Evolutionary conservation across 1,140 invertebrate species (phyloP).

Genomic region (Aplysia californica): DNA sequence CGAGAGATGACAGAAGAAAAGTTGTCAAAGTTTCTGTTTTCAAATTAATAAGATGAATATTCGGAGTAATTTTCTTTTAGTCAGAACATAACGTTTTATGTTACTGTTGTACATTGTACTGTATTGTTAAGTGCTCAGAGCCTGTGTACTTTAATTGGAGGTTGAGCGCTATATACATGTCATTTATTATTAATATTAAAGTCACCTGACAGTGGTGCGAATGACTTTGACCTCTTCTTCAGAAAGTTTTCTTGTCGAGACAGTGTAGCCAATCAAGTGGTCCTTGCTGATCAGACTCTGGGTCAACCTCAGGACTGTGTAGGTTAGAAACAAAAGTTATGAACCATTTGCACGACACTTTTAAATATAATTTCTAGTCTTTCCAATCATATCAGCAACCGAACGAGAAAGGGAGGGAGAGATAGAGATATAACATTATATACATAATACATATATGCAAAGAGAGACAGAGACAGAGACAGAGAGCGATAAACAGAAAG

Average conservation of each 20-base stretch:
- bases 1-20: no score
- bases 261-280: not conserved
- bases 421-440: not conserved
- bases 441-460: not conserved
- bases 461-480: not conserved
- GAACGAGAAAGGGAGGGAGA: not conserved
- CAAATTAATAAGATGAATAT: no score
- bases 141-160: no score
- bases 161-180: no score
- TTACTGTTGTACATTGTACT: no score
- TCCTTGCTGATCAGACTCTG: constrained; percentile 3
- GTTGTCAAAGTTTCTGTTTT: no score
- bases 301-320: not conserved
- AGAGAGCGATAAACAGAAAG: not conserved
- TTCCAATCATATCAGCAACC: not conserved
- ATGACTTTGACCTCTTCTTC: constrained; percentile 20
- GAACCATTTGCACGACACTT: not conserved
- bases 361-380: not conserved
- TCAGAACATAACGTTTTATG: no score
- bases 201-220: constrained; percentile 12
- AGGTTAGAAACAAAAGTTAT: not conserved
- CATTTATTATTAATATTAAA: no score
- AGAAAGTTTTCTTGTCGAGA: not conserved
- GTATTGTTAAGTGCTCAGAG: no score
- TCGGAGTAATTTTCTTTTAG: no score